Base-by-base conservation (phyloP, 2,888 invertebrate genomes). In the Chrysopilus asiliformis region DNA sequence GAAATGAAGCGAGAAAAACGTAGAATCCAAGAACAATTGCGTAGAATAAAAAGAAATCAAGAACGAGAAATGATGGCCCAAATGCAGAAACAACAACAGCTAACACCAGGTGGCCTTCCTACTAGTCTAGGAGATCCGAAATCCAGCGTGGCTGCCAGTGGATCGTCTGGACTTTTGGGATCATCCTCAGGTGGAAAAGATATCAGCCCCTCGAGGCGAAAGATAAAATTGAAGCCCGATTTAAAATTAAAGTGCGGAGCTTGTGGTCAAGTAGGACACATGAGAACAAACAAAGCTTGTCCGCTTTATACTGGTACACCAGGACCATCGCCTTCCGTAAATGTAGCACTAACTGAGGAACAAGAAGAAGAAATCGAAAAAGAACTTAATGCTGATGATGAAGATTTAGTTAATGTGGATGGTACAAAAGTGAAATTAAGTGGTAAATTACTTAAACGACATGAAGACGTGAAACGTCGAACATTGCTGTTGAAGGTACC, bases 1-100 rank as follows among this genome's bases (percentile, higher is more conserved):
- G 95, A 97, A 59, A 94, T 95, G 89, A 91, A 97, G 56, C 74
- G 93, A 28, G 97, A 98, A 56, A 93, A 95, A 59, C 72, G 97
- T 30, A 73, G 91, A 34, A 83, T 94, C 48, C 97, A 98, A 55
- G 97, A 98, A 59, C 95, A 97, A 65, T 60, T 97, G 42, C 68
- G 97, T 36, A 72, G 97, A 50, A 87, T 97, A 43, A 94, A 94
- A 58, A 71, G 94, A 29, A 94, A 95, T 61, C 91, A 93, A 58
- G 91, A 86, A 55, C 71, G 83, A 8, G 84, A 84, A 53, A 68
- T 79, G 34, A 62, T 76, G 36, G 72, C 77, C 4, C 56, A 60
- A 42, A 40, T 60, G 38, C 60, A 60, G 1, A 58, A 61, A 30
- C 58, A 60, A 40, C 60, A 60, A 36, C 61, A 59, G 28, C 39